Conservation (phyloP, 2,888 invertebrate species). For the Pyralis farinalis region DNA sequence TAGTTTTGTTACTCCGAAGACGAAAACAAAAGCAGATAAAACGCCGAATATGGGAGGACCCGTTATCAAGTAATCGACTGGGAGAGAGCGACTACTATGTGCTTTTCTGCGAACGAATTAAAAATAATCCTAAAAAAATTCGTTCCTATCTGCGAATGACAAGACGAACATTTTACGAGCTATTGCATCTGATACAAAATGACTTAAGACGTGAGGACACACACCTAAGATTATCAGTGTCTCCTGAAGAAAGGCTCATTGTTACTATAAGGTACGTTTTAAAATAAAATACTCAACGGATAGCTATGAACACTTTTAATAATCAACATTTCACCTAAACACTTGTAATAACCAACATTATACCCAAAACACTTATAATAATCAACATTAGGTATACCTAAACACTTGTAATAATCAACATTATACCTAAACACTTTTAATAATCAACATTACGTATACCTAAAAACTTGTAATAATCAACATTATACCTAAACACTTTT, state of each 20-base stretch:
- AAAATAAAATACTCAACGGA: conserved; percentile 10
- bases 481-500: too few species aligned
- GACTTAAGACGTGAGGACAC: conserved; percentile 20
- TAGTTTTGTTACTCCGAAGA: conserved; percentile 9
- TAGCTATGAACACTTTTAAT: too few species aligned
- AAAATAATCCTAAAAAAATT: conserved; percentile 21
- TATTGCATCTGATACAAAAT: conserved; percentile 20
- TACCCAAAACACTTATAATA: too few species aligned
- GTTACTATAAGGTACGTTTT: conserved; percentile 21
- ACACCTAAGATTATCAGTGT: conserved; percentile 22
- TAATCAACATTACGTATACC: too few species aligned
- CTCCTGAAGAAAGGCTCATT: conserved; percentile 22
- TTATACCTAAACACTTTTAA: too few species aligned
- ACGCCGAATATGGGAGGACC: conserved; percentile 3
- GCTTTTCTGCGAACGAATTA: conserved; percentile 20
- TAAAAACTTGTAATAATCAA: too few species aligned
- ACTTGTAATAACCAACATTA: too few species aligned
- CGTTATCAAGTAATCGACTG: conserved; percentile 14
- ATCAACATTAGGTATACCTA: too few species aligned
- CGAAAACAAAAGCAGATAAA: too few species aligned
- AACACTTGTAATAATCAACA: too few species aligned
- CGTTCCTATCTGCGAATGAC: conserved; percentile 19
- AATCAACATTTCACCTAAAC: too few species aligned
- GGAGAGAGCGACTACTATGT: conserved; percentile 18
- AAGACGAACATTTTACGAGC: conserved; percentile 21